Conservation (phyloP, 1,140 invertebrate species). For the Hyphantria cunea region DNA sequence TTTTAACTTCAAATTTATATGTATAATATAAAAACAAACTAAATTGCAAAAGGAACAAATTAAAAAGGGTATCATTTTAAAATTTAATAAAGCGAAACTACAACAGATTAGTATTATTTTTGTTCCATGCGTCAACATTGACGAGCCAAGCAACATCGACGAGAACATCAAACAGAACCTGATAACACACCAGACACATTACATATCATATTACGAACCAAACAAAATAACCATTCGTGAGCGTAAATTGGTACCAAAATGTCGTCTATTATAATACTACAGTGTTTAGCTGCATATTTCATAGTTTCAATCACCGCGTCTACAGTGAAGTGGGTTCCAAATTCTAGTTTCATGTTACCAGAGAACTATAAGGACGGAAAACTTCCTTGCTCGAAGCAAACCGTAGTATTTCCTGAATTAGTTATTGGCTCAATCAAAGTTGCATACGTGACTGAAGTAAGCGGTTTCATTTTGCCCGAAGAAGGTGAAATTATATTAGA, state of each 20-base stretch:
- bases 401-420: conserved; percentile 59
- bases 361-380: conserved; percentile 58
- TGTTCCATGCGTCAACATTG: conserved; percentile 36
- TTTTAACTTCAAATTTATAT: too few species aligned
- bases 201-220: conserved; percentile 60
- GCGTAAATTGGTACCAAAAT: conserved; percentile 25
- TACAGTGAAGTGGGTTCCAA: conserved; percentile 62
- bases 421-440: conserved; percentile 47
- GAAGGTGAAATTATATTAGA: conserved; percentile 59
- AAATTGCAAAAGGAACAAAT: too few species aligned
- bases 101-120: conserved; percentile 18
- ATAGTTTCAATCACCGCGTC: conserved; percentile 31
- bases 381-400: conserved; percentile 65
- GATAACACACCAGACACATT: conserved; percentile 62
- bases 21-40: too few species aligned
- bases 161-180: conserved; percentile 39
- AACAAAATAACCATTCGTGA: conserved; percentile 52
- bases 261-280: conserved; percentile 29
- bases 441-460: conserved; percentile 41
- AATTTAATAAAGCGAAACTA: too few species aligned
- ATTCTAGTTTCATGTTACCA: conserved; percentile 60
- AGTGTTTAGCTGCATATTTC: conserved; percentile 1
- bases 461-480: conserved; percentile 53
- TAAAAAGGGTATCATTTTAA: too few species aligned
- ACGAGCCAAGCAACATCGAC: conserved; percentile 41